These are phyloP conservation scores for Oriolus oriolus DNA, from an alignment of 2,113 vertebrate genomes.

Conservation along the genomic window DNA sequence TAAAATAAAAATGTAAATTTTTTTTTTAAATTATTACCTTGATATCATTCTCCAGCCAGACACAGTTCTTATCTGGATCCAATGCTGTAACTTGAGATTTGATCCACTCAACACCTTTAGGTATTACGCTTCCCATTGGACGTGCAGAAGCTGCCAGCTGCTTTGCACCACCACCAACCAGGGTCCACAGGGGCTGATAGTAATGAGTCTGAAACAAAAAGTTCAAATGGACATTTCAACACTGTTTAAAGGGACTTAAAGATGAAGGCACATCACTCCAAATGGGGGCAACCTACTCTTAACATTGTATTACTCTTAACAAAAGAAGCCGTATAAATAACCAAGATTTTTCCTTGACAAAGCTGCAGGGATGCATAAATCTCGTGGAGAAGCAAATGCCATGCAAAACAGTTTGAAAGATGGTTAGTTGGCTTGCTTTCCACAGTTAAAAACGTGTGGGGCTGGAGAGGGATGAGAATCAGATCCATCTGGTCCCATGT, in stretches of 20 bases:
- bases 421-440: not conserved
- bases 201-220: slow-evolving; percentile 81
- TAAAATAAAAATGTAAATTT: not conserved
- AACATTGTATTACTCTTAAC: not conserved
- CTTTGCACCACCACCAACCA: slow-evolving; percentile 94
- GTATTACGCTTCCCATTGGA: slow-evolving; percentile 80
- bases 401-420: not conserved
- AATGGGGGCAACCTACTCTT: not conserved
- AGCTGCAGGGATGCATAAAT: not conserved
- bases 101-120: slow-evolving; percentile 89
- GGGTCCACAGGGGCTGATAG: slow-evolving; percentile 95
- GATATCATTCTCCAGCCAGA: slow-evolving; percentile 77
- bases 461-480: not conserved
- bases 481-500: not conserved
- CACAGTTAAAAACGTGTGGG: not conserved
- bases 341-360: not conserved
- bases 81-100: slow-evolving; percentile 82
- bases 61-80: slow-evolving; percentile 83
- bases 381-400: not conserved
- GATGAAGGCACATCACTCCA: not conserved
- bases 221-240: not conserved
- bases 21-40: slow-evolving; percentile 68
- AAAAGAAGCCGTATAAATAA: not conserved
- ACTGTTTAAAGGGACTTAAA: not conserved
- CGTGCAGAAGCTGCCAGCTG: slow-evolving; percentile 75